These are phyloP conservation scores for Tachysurus fulvidraco DNA, from an alignment of 2,113 vertebrate species.

Conservation along the genomic window DNA sequence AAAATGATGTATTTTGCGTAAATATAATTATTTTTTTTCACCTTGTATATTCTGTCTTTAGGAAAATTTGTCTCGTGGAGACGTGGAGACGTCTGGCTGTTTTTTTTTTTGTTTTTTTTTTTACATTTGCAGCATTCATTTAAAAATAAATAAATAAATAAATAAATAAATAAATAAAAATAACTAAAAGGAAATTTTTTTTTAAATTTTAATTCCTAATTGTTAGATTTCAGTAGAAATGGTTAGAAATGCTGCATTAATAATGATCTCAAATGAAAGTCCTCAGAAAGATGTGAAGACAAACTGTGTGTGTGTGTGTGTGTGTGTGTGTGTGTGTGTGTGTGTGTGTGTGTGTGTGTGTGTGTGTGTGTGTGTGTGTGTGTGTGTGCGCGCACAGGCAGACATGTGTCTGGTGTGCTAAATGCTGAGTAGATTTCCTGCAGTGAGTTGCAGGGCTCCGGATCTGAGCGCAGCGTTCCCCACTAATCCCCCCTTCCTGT, in stretches of 20 bases:
- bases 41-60: not conserved
- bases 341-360: slow-evolving; percentile 30
- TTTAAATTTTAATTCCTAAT: no score
- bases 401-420: slow-evolving; percentile 46
- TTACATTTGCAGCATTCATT: not conserved
- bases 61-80: not conserved
- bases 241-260: not conserved
- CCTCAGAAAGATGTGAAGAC: not conserved
- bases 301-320: slow-evolving; percentile 8
- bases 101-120: not conserved
- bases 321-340: slow-evolving; percentile 41
- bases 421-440: slow-evolving; percentile 55
- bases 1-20: not conserved
- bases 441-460: slow-evolving; percentile 63
- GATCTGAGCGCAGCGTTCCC: slow-evolving; percentile 67
- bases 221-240: no score
- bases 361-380: slow-evolving; percentile 41
- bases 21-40: not conserved
- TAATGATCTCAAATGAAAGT: not conserved
- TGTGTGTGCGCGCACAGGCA: slow-evolving; percentile 17
- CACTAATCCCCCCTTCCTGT: slow-evolving; percentile 78
- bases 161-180: no score
- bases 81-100: not conserved
- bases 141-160: not conserved
- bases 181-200: no score